Conservation (phyloP, 2,113 vertebrate species). For the Eulemur macaco region DNA sequence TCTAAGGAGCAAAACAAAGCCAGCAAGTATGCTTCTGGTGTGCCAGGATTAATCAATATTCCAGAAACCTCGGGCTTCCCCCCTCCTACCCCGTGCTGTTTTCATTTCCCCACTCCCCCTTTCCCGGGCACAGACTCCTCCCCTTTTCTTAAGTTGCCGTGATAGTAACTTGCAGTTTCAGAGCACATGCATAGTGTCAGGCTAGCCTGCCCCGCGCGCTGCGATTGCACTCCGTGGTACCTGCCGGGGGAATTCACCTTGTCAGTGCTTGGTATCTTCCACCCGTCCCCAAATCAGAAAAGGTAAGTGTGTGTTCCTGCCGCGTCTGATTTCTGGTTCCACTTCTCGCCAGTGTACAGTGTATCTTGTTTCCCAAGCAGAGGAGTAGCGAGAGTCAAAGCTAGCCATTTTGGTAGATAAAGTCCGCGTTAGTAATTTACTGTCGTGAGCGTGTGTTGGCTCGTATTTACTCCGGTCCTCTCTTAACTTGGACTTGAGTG, state of each 20-base stretch:
- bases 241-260: conserved; percentile 36
- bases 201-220: not conserved
- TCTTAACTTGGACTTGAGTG: not conserved
- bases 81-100: conserved; percentile 25
- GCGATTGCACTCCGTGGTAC: accelerated
- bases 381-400: not conserved
- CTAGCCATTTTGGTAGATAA: conserved; percentile 66
- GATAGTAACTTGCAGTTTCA: conserved; percentile 76
- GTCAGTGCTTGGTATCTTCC: not conserved
- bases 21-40: conserved; percentile 68
- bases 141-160: conserved; percentile 85
- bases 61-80: conserved; percentile 67
- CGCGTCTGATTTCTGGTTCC: accelerated
- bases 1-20: conserved; percentile 81
- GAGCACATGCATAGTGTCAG: conserved; percentile 76
- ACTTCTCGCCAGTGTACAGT: accelerated
- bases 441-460: not conserved
- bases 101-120: conserved; percentile 48
- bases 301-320: conserved; percentile 73
- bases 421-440: not conserved
- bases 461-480: not conserved
- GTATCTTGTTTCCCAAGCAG: not conserved
- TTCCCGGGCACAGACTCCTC: conserved; percentile 80
- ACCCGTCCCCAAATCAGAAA: accelerated
- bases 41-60: conserved; percentile 83